Evolutionary conservation across 2,113 vertebrate genomes (phyloP).

Genomic region (Paramormyrops kingsleyae): DNA sequence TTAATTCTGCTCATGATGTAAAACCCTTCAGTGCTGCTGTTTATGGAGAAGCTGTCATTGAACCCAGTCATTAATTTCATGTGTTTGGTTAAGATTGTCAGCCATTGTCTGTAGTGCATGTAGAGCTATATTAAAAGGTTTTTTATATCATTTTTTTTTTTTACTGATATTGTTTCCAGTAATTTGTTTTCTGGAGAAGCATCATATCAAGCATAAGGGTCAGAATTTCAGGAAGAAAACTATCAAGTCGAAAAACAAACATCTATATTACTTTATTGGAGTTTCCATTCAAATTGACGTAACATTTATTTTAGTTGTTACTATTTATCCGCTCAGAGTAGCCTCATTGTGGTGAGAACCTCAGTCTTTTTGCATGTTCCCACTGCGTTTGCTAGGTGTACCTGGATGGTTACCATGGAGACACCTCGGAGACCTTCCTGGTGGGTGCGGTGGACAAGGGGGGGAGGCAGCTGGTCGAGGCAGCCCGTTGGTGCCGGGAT

Average conservation of each 20-base stretch:
- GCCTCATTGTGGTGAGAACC: not conserved
- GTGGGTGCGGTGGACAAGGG: conserved; percentile 83
- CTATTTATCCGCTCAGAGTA: not conserved
- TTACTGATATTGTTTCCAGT: not conserved
- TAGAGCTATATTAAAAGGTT: not conserved
- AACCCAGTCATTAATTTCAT: conserved; percentile 1
- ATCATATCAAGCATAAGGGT: not conserved
- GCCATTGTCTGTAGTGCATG: not conserved
- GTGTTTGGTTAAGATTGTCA: not conserved
- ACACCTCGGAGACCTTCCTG: conserved; percentile 96
- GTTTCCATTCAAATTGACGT: not conserved
- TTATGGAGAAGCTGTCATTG: not conserved
- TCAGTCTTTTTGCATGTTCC: not conserved
- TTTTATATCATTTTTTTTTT: not conserved
- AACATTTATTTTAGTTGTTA: not conserved
- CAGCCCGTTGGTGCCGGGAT: conserved; percentile 83
- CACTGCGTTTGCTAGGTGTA: conserved; percentile 66
- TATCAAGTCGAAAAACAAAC: not conserved
- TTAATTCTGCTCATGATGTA: not conserved
- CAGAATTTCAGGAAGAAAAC: not conserved
- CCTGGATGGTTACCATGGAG: conserved; percentile 88
- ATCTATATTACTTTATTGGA: not conserved
- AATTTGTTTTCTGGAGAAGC: not conserved
- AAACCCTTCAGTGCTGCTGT: not conserved
- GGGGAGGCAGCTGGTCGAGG: conserved; percentile 76